phyloP scores from a whole-genome alignment of 2,888 invertebrate genomes.

The Temnothorax ravouxi region DNA sequence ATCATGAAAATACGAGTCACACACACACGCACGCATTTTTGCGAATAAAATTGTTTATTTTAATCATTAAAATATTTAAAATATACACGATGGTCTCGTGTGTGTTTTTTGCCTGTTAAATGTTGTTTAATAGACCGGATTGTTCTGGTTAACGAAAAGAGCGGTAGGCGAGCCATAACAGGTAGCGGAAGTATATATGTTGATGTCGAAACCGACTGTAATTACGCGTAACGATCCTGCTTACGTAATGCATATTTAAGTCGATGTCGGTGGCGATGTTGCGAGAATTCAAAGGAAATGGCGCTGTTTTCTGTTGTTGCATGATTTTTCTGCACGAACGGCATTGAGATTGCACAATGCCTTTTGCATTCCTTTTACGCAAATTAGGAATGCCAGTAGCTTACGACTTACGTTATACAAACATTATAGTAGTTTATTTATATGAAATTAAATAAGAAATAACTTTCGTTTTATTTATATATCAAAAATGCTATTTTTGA shows the following conservation, averaged over 20 bases:
- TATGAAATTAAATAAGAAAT: not conserved
- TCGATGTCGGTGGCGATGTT: slow-evolving; percentile 15
- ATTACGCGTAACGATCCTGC: slow-evolving; percentile 43
- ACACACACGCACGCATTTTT: not conserved
- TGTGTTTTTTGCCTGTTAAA: not conserved
- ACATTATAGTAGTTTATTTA: not conserved
- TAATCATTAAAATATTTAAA: not conserved
- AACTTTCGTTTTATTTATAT: not conserved
- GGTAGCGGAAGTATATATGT: slow-evolving; percentile 43
- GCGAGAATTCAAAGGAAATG: slow-evolving; percentile 40
- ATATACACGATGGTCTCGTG: not conserved
- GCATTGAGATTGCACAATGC: slow-evolving; percentile 40
- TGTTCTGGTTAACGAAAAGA: slow-evolving; percentile 20
- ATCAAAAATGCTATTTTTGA: not conserved
- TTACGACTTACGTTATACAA: not conserved
- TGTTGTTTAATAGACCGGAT: not conserved
- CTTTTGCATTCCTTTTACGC: not conserved
- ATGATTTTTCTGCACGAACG: slow-evolving; percentile 14
- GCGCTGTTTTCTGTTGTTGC: slow-evolving; percentile 29
- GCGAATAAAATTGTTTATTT: not conserved
- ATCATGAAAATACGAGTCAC: not conserved
- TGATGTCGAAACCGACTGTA: slow-evolving; percentile 45
- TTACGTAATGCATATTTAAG: slow-evolving; percentile 51
- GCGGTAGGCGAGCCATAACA: slow-evolving; percentile 14
- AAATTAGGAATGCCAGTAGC: not conserved